phyloP scores from a whole-genome alignment of 1,140 invertebrate species.

The Leptoteleia sp. region DNA sequence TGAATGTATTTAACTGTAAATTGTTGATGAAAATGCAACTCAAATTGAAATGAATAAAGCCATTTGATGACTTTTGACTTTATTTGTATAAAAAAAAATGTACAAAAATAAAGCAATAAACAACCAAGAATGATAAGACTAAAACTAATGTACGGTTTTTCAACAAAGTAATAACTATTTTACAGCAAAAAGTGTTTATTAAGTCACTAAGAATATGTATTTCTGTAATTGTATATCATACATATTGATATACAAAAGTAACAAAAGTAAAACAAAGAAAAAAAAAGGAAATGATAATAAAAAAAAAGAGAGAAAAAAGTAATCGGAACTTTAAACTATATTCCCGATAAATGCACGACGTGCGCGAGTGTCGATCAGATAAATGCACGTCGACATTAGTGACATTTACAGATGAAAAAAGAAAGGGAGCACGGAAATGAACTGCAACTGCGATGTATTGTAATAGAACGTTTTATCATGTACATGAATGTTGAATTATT shows the following conservation, averaged over 20 bases:
- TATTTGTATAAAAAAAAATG: slow-evolving; percentile 1
- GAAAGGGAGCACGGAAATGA: slow-evolving; percentile 49
- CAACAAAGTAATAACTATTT: slow-evolving; percentile 21
- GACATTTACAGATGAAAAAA: slow-evolving; percentile 34
- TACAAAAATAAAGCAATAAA: slow-evolving; percentile 49
- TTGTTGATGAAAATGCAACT: slow-evolving; percentile 15
- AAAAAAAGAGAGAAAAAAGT: too few species aligned
- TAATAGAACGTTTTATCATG: slow-evolving; percentile 73
- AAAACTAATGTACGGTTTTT: slow-evolving; percentile 5
- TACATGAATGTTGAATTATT: slow-evolving; percentile 75
- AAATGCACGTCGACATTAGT: slow-evolving; percentile 43
- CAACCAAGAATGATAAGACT: slow-evolving; percentile 10
- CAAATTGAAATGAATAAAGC: slow-evolving; percentile 1
- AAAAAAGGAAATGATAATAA: too few species aligned
- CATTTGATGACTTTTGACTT: slow-evolving; percentile 5
- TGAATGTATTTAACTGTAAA: slow-evolving; percentile 33
- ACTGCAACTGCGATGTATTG: slow-evolving; percentile 63
- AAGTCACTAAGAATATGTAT: slow-evolving; percentile 17
- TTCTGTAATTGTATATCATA: slow-evolving; percentile 13
- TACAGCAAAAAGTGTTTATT: slow-evolving; percentile 13
- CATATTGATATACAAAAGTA: slow-evolving; percentile 4
- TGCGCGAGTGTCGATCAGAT: slow-evolving; percentile 33
- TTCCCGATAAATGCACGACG: slow-evolving; percentile 27
- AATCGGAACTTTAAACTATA: slow-evolving; percentile 55
- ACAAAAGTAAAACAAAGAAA: too few species aligned